Conservation (phyloP, 2,797 vertebrate genomes). For the Lates japonicus region DNA sequence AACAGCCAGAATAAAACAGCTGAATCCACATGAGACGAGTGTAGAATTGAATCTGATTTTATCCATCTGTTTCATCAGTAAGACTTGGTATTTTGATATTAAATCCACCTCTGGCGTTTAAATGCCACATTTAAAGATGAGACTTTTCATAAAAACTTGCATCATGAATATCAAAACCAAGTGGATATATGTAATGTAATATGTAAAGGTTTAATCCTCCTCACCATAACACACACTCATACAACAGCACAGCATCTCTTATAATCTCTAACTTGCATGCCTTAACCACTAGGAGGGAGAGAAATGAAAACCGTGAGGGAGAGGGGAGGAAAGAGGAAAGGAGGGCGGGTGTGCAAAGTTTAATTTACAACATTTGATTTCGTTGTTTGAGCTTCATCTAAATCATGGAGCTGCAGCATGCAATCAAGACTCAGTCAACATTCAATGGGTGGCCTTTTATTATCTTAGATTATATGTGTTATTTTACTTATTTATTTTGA, state of each 20-base stretch:
- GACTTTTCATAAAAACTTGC: conserved; percentile 6
- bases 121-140: conserved; percentile 34
- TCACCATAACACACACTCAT: not conserved
- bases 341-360: conserved; percentile 35
- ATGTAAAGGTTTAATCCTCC: too few species aligned
- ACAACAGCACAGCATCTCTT: not conserved
- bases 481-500: conserved; percentile 39
- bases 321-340: not conserved
- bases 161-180: not conserved
- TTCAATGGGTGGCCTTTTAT: conserved; percentile 42
- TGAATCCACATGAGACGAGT: conserved; percentile 15
- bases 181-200: too few species aligned
- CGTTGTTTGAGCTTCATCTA: conserved; percentile 63
- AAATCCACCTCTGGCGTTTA: conserved; percentile 24
- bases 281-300: conserved; percentile 10
- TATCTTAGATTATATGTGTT: conserved; percentile 42
- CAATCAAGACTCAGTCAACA: conserved; percentile 68
- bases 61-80: conserved; percentile 22
- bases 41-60: not conserved
- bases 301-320: not conserved
- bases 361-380: conserved; percentile 65
- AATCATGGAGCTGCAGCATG: conserved; percentile 46
- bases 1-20: not conserved
- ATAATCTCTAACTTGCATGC: not conserved
- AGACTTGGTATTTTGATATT: conserved; percentile 23